phyloP scores from a whole-genome alignment of 1,140 invertebrate genomes.

The fruit fly (Drosophila melanogaster) region DNA sequence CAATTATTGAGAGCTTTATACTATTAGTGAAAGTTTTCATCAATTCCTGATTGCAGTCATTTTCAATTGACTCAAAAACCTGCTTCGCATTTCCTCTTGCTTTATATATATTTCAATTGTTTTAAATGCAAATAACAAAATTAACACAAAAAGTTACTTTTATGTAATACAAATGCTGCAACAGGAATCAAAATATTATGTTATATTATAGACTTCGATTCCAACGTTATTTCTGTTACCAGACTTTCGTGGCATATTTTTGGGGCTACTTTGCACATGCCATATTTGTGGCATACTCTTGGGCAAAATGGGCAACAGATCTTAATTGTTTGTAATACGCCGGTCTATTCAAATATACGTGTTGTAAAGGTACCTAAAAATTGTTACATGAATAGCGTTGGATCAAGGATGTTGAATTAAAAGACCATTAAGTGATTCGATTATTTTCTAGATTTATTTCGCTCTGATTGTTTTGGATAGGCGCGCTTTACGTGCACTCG shows the following conservation, averaged over 20 bases:
- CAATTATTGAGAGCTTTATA: background rate
- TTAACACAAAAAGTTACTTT: background rate
- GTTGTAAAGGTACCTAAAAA: background rate
- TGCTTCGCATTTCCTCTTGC: background rate
- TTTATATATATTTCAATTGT: background rate
- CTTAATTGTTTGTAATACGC: too few relatives aligned
- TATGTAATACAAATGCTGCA: background rate
- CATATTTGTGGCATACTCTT: slow-evolving; percentile 5
- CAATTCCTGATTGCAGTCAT: too few relatives aligned
- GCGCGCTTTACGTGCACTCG: slow-evolving; percentile 56
- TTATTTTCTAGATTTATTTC: slow-evolving; percentile 76
- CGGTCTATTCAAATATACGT: too few relatives aligned
- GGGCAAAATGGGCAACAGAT: background rate
- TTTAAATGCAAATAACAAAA: too few relatives aligned
- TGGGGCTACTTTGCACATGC: background rate
- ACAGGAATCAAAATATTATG: background rate
- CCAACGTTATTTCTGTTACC: background rate
- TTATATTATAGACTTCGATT: background rate
- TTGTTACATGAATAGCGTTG: too few relatives aligned
- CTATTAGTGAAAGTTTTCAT: background rate
- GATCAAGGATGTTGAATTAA: background rate
- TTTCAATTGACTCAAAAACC: background rate
- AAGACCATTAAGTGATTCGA: slow-evolving; percentile 25
- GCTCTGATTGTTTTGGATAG: slow-evolving; percentile 74
- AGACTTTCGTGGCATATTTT: background rate